Conservation (phyloP, 2,113 vertebrate species). For the Eurystomus gularis region DNA sequence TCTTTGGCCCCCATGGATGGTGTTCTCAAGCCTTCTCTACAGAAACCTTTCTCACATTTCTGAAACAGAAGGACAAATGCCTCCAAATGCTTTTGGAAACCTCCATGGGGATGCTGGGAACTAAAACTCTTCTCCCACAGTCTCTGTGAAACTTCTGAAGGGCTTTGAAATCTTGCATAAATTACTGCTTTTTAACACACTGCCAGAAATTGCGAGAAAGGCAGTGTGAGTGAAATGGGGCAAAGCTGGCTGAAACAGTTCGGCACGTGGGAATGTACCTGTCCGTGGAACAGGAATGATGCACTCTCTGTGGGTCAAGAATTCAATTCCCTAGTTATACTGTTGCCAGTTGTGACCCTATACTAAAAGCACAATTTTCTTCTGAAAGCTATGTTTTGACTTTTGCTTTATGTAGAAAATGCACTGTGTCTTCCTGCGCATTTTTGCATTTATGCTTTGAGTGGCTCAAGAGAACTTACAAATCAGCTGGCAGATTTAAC, state of each 20-base stretch:
- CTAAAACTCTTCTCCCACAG: neutral
- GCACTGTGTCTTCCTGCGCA: neutral
- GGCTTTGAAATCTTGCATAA: conserved; percentile 28
- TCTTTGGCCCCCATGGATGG: neutral
- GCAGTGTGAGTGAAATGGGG: neutral
- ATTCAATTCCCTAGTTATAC: neutral
- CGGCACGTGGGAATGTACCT: neutral
- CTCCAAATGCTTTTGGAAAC: conserved; percentile 7
- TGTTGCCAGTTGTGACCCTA: neutral
- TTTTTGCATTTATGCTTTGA: neutral
- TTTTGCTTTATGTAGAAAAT: neutral
- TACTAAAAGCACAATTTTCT: neutral
- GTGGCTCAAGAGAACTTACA: neutral
- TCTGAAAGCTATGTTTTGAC: neutral
- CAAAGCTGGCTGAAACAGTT: neutral
- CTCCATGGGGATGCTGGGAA: neutral
- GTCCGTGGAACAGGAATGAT: neutral
- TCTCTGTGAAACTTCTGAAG: neutral
- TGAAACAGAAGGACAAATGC: neutral
- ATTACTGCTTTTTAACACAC: neutral
- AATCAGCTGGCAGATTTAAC: neutral
- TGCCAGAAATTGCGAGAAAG: neutral
- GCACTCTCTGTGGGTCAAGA: neutral
- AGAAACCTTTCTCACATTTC: neutral
- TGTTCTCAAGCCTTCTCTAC: neutral